These are phyloP conservation scores for Electrona antarctica DNA, from an alignment of 2,113 vertebrate species.

Conservation along the genomic window DNA sequence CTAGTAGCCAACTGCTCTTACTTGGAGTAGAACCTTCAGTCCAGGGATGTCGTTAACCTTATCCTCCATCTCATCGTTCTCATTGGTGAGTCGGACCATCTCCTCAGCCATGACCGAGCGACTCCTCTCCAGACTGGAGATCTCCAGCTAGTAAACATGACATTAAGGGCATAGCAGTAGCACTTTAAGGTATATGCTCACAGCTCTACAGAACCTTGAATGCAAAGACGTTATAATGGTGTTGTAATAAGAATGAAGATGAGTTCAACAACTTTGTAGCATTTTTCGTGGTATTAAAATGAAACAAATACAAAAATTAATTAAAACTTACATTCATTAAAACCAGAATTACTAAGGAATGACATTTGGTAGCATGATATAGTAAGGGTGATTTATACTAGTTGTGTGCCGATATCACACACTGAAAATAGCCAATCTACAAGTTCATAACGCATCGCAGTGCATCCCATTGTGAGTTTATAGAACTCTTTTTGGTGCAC, in stretches of 20 bases:
- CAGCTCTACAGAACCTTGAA: not conserved
- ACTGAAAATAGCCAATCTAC: no score
- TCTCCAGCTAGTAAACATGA: slow-evolving; percentile 84
- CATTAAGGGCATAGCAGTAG: not conserved
- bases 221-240: not conserved
- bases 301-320: no score
- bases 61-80: slow-evolving; percentile 95
- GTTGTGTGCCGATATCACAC: no score
- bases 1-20: slow-evolving; percentile 50
- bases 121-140: slow-evolving; percentile 90
- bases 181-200: not conserved
- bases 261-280: no score
- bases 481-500: no score
- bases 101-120: slow-evolving; percentile 95
- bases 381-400: no score
- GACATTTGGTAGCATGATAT: no score
- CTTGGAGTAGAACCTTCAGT: slow-evolving; percentile 87
- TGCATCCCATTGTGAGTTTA: no score
- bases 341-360: no score
- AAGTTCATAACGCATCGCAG: no score
- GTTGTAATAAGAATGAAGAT: not conserved
- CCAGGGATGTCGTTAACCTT: slow-evolving; percentile 91
- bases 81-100: slow-evolving; percentile 92
- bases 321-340: no score
- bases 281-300: no score